Evolutionary conservation across 1,140 invertebrate genomes (phyloP).

Genomic region (Drosophila repleta): DNA sequence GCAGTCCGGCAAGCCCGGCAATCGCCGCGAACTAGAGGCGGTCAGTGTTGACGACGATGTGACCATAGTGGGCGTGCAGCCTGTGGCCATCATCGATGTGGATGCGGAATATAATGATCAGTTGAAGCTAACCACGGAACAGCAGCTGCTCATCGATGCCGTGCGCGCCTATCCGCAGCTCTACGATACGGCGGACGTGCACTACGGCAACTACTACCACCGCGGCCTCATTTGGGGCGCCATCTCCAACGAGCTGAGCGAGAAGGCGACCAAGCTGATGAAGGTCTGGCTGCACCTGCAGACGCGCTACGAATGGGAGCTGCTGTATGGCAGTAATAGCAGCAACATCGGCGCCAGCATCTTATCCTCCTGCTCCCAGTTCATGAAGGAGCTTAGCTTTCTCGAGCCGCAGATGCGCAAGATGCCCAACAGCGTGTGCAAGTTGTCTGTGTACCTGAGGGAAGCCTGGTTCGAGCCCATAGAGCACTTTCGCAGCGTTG

Average conservation of each 20-base stretch:
- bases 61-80: constrained; percentile 6
- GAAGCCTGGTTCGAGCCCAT: constrained; percentile 61
- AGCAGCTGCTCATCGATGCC: constrained; percentile 42
- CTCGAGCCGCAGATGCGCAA: constrained; percentile 30
- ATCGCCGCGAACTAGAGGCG: too few species aligned
- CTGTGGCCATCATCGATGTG: constrained; percentile 49
- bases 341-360: too few species aligned
- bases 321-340: constrained; percentile 3
- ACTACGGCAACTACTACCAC: constrained; percentile 46
- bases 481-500: constrained; percentile 65
- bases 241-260: constrained; percentile 62
- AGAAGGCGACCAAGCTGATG: constrained; percentile 78
- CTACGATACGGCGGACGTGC: constrained; percentile 37
- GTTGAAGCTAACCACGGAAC: not conserved
- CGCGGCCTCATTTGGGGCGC: constrained; percentile 66
- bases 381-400: constrained; percentile 23
- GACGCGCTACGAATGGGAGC: constrained; percentile 73
- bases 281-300: constrained; percentile 65
- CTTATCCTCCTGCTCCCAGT: not conserved
- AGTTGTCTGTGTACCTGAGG: constrained; percentile 55
- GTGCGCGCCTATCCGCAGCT: constrained; percentile 61
- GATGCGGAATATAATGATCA: constrained; percentile 36
- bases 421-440: constrained; percentile 48
- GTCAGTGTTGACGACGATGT: constrained; percentile 22
- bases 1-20: not conserved